phyloP scores from a whole-genome alignment of 2,888 invertebrate genomes.

The Cantharis rustica region DNA sequence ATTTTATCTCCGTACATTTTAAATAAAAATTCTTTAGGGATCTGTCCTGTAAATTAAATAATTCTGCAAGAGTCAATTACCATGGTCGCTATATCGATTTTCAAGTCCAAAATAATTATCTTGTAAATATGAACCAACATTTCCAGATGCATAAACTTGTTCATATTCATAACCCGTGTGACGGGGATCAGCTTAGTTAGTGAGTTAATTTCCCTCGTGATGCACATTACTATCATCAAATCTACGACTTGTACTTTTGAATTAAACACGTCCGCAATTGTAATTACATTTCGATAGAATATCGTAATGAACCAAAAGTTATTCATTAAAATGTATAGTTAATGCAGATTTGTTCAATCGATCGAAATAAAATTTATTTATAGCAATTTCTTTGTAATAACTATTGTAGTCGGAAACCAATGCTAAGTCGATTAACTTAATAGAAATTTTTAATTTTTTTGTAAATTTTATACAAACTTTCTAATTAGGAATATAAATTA shows the following conservation, averaged over 20 bases:
- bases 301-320: constrained; percentile 8
- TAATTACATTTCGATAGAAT: constrained; percentile 43
- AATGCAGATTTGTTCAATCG: neutral
- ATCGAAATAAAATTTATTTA: neutral
- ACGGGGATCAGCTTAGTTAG: constrained; percentile 48
- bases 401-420: neutral
- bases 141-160: constrained; percentile 12
- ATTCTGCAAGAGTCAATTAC: neutral
- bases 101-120: neutral
- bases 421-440: too few species aligned
- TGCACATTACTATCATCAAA: constrained; percentile 50
- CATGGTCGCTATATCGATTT: neutral
- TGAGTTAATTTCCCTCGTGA: constrained; percentile 58
- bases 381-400: neutral
- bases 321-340: constrained; percentile 6
- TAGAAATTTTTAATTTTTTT: too few species aligned
- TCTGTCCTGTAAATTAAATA: neutral
- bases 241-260: constrained; percentile 32
- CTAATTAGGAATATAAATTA: too few species aligned
- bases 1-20: neutral
- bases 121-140: constrained; percentile 2
- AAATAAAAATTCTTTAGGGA: neutral
- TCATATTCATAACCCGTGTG: constrained; percentile 24
- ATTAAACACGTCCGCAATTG: constrained; percentile 46
- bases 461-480: too few species aligned